Evolutionary conservation across 2,113 vertebrate genomes (phyloP).

Genomic region (Acinonyx jubatus): DNA sequence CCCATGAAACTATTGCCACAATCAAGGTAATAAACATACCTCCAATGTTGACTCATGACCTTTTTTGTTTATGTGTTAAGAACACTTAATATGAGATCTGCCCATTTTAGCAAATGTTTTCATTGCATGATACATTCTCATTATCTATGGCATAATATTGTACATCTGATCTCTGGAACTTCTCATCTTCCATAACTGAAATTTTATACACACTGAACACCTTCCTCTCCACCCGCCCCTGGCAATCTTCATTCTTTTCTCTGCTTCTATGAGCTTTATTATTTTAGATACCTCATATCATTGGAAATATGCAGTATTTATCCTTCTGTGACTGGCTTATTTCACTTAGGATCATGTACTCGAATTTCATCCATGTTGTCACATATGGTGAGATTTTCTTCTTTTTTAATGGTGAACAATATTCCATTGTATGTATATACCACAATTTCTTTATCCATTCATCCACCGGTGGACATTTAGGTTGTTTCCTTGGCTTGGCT

Average conservation of each 20-base stretch:
- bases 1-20: neutral
- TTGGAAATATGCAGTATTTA: neutral
- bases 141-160: neutral
- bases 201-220: neutral
- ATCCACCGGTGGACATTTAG: neutral
- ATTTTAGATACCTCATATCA: neutral
- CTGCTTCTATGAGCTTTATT: neutral
- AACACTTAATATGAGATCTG: neutral
- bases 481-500: neutral
- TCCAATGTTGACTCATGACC: neutral
- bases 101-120: neutral
- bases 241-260: neutral
- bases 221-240: fast-evolving
- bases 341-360: neutral
- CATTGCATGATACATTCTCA: neutral
- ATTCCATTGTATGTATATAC: neutral
- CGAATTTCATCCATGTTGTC: neutral
- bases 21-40: neutral
- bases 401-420: neutral
- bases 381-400: neutral
- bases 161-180: neutral
- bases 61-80: neutral
- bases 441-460: neutral
- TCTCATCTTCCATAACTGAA: neutral
- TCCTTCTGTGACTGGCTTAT: neutral